A percentile compares a stretch with the other conserved stretches of the same genome.
These are phyloP conservation scores for Struthio camelus DNA, from an alignment of 2,113 vertebrate species.

Conservation along the genomic window DNA sequence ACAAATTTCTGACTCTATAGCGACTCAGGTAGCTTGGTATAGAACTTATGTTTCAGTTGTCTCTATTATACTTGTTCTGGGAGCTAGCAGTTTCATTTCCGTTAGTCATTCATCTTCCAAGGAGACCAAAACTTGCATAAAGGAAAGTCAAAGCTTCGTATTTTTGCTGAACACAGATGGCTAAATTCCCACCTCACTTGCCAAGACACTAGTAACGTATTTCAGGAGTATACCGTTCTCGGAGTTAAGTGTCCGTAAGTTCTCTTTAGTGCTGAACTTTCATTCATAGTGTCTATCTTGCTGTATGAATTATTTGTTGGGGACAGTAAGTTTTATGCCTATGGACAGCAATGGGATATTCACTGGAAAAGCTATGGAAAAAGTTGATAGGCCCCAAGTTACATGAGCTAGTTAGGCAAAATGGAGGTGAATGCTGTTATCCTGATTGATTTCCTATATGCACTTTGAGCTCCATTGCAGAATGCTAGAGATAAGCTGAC, in stretches of 20 bases:
- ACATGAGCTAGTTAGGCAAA: background rate
- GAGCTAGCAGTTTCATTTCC: background rate
- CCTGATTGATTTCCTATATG: background rate
- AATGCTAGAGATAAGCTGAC: background rate
- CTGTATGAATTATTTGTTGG: background rate
- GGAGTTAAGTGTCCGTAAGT: background rate
- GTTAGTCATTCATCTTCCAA: background rate
- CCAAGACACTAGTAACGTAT: background rate
- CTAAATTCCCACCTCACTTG: background rate
- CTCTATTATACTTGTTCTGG: background rate
- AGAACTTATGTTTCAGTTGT: background rate
- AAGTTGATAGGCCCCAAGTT: background rate
- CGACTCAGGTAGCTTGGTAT: background rate
- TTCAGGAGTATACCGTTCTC: background rate
- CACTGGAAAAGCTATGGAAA: background rate
- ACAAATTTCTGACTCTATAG: background rate
- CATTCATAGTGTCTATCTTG: background rate
- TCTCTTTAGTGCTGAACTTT: background rate
- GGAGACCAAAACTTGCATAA: background rate
- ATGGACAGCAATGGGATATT: background rate
- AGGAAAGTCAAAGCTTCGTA: background rate
- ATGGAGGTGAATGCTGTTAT: rapidly evolving
- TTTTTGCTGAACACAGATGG: background rate
- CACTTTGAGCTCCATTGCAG: background rate
- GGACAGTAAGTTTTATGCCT: background rate